Conservation (phyloP, 2,888 invertebrate genomes). For the Hydrotaea diabolus region DNA sequence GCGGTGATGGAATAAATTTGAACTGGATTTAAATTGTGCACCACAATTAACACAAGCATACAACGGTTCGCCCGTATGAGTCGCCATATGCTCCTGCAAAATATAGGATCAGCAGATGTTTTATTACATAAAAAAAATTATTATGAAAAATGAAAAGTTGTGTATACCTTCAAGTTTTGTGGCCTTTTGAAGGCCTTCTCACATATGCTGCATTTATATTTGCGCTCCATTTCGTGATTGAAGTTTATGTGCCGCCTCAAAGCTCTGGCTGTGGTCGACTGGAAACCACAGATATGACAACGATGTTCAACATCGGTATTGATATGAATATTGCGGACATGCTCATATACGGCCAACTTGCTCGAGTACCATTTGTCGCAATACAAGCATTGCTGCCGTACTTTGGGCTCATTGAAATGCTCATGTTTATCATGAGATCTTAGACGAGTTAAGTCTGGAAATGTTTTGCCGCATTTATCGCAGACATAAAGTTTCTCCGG, state of each 20-base stretch:
- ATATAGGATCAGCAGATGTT: neutral
- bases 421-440: constrained; percentile 44
- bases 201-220: constrained; percentile 77
- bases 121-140: neutral
- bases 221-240: constrained; percentile 75
- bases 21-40: constrained; percentile 77
- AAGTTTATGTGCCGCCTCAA: constrained; percentile 76
- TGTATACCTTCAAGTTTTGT: constrained; percentile 54
- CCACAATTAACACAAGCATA: constrained; percentile 77
- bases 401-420: constrained; percentile 56
- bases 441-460: constrained; percentile 44
- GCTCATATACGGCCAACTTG: constrained; percentile 49
- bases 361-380: constrained; percentile 60
- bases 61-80: constrained; percentile 76
- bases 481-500: constrained; percentile 49
- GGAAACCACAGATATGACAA: constrained; percentile 75
- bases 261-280: constrained; percentile 75
- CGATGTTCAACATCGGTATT: constrained; percentile 59
- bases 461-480: constrained; percentile 60
- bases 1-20: constrained; percentile 77
- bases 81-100: constrained; percentile 78
- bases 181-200: constrained; percentile 78
- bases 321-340: constrained; percentile 58
- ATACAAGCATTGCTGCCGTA: constrained; percentile 68
- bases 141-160: too few species aligned